These are phyloP conservation scores for Malthinus seriepunctatus DNA, from an alignment of 2,888 invertebrate genomes.

Conservation along the genomic window DNA sequence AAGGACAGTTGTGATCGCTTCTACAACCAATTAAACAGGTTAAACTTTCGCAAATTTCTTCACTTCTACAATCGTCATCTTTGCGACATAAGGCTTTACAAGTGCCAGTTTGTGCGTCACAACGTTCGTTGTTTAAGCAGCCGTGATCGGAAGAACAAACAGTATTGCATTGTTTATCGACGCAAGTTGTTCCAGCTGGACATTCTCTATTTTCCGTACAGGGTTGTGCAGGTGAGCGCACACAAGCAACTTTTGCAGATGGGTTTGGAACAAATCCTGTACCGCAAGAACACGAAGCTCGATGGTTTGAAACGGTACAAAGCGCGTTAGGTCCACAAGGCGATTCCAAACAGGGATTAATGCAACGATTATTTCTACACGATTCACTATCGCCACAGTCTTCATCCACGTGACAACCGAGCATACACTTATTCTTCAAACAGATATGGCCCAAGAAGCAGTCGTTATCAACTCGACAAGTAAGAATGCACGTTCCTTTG, in stretches of 20 bases:
- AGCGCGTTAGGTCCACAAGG: conserved; percentile 86
- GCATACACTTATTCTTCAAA: conserved; percentile 80
- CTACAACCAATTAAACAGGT: conserved; percentile 82
- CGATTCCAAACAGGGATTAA: conserved; percentile 74
- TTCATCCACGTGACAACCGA: conserved; percentile 84
- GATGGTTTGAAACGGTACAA: conserved; percentile 78
- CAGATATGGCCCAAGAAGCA: conserved; percentile 92
- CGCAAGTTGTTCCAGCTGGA: conserved; percentile 70
- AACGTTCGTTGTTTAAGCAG: conserved; percentile 83
- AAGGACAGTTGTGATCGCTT: conserved; percentile 75
- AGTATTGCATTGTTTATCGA: conserved; percentile 73
- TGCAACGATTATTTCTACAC: conserved; percentile 78
- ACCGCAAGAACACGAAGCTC: conserved; percentile 80
- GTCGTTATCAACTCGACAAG: conserved; percentile 88
- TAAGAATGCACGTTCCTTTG: conserved; percentile 81
- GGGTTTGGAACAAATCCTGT: conserved; percentile 84
- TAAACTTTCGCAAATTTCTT: conserved; percentile 83
- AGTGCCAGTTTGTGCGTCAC: conserved; percentile 67
- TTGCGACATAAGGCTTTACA: conserved; percentile 83
- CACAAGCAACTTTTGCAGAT: conserved; percentile 85
- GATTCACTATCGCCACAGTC: conserved; percentile 86
- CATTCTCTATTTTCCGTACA: conserved; percentile 81
- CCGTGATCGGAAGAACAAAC: conserved; percentile 76
- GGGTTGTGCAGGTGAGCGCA: conserved; percentile 74
- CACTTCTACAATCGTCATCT: conserved; percentile 84